phyloP scores from a whole-genome alignment of 2,113 vertebrate species.

The Spea multiplicata region DNA sequence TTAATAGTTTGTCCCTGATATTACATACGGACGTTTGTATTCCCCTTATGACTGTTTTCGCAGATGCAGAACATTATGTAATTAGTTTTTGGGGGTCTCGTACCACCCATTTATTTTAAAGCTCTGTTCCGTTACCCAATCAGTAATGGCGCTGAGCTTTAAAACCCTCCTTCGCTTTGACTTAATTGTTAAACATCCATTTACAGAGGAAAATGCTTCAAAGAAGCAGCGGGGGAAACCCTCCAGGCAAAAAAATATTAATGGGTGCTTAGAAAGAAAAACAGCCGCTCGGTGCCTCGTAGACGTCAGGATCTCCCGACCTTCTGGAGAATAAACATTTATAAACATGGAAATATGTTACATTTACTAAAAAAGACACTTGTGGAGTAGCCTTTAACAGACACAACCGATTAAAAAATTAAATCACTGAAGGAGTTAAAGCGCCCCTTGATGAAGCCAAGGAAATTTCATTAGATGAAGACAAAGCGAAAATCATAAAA shows the following conservation, averaged over 20 bases:
- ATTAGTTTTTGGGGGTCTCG: constrained; percentile 83
- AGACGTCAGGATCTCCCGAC: constrained; percentile 57
- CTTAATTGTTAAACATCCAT: constrained; percentile 83
- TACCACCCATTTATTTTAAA: constrained; percentile 75
- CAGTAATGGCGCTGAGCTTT: constrained; percentile 77
- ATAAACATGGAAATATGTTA: too few relatives aligned
- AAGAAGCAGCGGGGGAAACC: constrained; percentile 62
- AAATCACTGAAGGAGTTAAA: too few relatives aligned
- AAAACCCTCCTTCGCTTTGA: constrained; percentile 74
- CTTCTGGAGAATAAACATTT: constrained; percentile 24
- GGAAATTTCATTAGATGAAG: too few relatives aligned
- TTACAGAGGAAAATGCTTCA: constrained; percentile 73
- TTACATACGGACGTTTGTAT: constrained; percentile 65
- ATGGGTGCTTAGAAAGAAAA: constrained; percentile 75
- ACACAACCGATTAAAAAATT: too few relatives aligned
- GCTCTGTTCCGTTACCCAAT: constrained; percentile 72
- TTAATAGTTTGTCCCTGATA: constrained; percentile 55
- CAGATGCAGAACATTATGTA: constrained; percentile 96
- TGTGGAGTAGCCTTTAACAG: too few relatives aligned
- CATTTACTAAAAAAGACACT: too few relatives aligned
- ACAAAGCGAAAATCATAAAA: too few relatives aligned
- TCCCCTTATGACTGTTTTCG: constrained; percentile 81
- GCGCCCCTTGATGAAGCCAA: too few relatives aligned
- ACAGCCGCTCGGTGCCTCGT: constrained; percentile 84
- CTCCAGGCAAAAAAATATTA: constrained; percentile 74